Base-by-base conservation (phyloP, 2,113 vertebrate genomes). In the Myrmophylax atrothorax region DNA sequence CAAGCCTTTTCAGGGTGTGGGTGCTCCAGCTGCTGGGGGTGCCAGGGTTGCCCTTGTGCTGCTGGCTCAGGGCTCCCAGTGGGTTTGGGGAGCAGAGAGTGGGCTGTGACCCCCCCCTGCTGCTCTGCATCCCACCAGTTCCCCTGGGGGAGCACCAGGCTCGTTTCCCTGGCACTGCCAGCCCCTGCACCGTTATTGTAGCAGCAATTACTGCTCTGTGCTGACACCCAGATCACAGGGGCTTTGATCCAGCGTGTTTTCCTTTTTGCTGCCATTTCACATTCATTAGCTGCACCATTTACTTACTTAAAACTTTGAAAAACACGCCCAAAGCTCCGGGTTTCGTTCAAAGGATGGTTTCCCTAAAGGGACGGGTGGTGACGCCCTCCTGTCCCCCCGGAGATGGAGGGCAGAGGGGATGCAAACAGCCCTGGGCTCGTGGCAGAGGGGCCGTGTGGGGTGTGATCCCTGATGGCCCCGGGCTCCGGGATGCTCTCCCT, bases 311-410 rank as follows among this genome's bases (percentile, higher is more conserved):
- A 81, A 20, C 20, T 1, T 6, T 1, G 29, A 19, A 44, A 86
- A 78, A 1, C 28, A 28, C 33, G 2, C 53, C 22, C 2, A n/a
- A 44, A 49, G 2, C 58, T 10, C 8, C 1, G 0, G 0, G 9
- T 56, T 52, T 33, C 16, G 14, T 29, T 26, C 19, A 60, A 58
- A 44, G 7, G 17, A 5, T 2, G 1, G 2, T 28, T 80, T 53
- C 16, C 62, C 53, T 33, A 16, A 35, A 50, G 40, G 44, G 17
- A 7, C 0, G 3, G 35, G 49, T 15, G 83, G 20, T 4, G 6
- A 12, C 4, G 7, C 18, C 46, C 15, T 37, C 42, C 40, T 12
- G 72, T 24, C 29, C 28, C 14, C 9, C 10, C 22, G 1, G 5
- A 5, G 44, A 4, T 0, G 4, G 33, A 22, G 40, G 31, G 29